Evolutionary conservation across 1,140 invertebrate species (phyloP).

Genomic region (Chrysomallon squamiferum): DNA sequence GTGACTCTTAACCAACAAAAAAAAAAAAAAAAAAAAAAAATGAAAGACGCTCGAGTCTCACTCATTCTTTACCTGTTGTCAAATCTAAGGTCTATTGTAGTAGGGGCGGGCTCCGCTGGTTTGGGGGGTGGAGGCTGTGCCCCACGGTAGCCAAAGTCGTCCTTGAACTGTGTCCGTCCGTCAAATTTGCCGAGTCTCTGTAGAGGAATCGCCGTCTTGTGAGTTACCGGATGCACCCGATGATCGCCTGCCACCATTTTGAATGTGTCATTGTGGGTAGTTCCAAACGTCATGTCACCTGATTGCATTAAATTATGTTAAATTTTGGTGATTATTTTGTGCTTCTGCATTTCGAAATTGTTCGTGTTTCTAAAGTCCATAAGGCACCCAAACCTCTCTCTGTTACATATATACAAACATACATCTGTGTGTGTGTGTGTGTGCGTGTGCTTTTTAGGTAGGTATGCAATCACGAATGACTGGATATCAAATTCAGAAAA

Average conservation of each 20-base stretch:
- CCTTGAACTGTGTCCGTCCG: conserved; percentile 42
- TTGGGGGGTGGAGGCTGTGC: conserved; percentile 42
- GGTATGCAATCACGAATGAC: no score
- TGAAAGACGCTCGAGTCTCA: no score
- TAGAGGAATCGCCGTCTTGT: conserved; percentile 9
- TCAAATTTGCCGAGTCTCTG: conserved; percentile 32
- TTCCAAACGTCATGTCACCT: conserved; percentile 47
- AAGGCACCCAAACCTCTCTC: no score
- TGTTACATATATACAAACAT: no score
- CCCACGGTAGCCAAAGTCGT: conserved; percentile 45
- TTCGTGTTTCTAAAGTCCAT: no score
- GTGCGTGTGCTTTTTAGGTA: no score
- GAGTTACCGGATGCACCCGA: conserved; percentile 25
- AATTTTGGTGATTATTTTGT: neutral
- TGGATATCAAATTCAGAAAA: no score
- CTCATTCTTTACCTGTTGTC: no score
- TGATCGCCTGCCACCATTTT: conserved; percentile 39
- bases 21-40: no score
- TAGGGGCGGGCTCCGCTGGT: conserved; percentile 43
- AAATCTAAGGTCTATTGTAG: conserved; percentile 52
- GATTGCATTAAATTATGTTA: neutral
- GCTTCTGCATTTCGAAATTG: no score
- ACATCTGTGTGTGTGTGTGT: no score
- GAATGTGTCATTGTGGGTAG: conserved; percentile 51
- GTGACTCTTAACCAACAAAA: no score